These are phyloP conservation scores for Cecidostiba fungosa DNA, from an alignment of 2,888 invertebrate species.

Conservation along the genomic window DNA sequence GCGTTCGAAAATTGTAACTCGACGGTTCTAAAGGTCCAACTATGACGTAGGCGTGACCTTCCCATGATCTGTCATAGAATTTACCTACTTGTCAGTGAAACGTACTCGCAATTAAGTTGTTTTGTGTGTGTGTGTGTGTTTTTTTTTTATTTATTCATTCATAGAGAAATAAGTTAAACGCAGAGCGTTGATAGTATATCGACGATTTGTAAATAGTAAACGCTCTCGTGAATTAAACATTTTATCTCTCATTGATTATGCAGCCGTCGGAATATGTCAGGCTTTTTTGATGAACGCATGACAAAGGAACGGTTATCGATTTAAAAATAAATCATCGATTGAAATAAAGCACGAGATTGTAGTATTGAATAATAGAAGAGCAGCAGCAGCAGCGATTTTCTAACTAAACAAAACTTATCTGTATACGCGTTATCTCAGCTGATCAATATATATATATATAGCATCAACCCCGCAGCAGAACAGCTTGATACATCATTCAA, in stretches of 20 bases:
- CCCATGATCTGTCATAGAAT: background rate
- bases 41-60: background rate
- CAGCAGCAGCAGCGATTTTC: background rate
- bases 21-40: background rate
- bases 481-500: background rate
- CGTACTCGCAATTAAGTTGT: background rate
- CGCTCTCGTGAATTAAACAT: background rate
- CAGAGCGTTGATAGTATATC: background rate
- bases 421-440: background rate
- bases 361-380: background rate
- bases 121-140: no score
- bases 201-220: slow-evolving; percentile 3
- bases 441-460: background rate
- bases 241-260: background rate
- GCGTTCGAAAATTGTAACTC: background rate
- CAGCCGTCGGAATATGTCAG: no score
- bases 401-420: background rate
- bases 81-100: no score
- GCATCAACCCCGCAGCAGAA: background rate
- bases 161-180: background rate
- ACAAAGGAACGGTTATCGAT: background rate
- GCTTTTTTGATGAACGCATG: no score
- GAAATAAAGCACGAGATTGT: background rate
- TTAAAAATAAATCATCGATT: background rate
- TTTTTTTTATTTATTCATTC: no score